Evolutionary conservation across 2,113 vertebrate genomes (phyloP).

Genomic region (Bujurquina vittata): DNA sequence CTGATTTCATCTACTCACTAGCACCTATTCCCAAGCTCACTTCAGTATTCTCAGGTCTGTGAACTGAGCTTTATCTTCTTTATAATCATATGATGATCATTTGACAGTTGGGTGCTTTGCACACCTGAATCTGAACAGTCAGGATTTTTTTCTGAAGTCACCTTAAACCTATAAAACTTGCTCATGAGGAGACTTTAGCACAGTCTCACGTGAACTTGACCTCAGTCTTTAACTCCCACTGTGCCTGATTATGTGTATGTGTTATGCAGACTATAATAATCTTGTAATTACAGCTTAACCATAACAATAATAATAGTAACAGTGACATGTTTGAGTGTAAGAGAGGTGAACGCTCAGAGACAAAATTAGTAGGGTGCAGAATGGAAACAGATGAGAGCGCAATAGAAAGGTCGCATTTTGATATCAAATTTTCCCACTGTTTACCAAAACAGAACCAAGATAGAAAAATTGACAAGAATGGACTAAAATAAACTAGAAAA

Average conservation of each 20-base stretch:
- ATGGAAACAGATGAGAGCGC: neutral
- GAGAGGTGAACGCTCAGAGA: neutral
- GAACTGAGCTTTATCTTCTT: neutral
- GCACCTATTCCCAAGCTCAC: neutral
- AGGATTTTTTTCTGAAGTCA: neutral
- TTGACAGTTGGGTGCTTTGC: slow-evolving; percentile 21
- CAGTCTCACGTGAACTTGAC: neutral
- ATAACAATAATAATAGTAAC: neutral
- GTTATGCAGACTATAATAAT: neutral
- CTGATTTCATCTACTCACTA: no score
- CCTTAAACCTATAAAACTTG: neutral
- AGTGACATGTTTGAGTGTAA: neutral
- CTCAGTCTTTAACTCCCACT: neutral
- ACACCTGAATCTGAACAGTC: neutral
- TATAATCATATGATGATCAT: slow-evolving; percentile 29
- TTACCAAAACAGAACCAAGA: neutral
- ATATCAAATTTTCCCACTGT: neutral
- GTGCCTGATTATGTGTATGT: neutral
- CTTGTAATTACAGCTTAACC: neutral
- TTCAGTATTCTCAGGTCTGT: neutral
- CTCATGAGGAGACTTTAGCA: neutral
- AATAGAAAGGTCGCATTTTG: neutral
- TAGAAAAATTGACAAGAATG: neutral
- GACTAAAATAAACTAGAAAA: neutral
- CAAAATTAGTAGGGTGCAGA: neutral